Evolutionary conservation across 2,113 vertebrate genomes (phyloP).

Genomic region (Turdus rufiventris): DNA sequence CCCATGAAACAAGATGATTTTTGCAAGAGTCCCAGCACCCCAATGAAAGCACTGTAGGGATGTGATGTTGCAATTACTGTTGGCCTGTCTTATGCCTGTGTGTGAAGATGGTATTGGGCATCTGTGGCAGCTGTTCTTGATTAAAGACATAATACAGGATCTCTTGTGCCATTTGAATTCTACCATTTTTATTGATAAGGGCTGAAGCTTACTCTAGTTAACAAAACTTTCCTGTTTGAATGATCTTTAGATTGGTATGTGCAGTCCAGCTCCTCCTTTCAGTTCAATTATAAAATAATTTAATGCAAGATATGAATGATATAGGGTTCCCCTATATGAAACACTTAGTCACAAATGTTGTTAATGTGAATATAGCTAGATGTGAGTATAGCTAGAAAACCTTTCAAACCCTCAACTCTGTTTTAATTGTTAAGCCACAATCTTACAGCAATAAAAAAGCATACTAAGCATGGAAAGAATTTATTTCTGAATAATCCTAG

Average conservation of each 20-base stretch:
- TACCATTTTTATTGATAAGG: background rate
- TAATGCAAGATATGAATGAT: background rate
- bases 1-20: background rate
- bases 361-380: background rate
- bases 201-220: background rate
- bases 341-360: background rate
- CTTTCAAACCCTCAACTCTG: background rate
- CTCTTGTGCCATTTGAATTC: background rate
- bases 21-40: background rate
- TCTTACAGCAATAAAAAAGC: background rate
- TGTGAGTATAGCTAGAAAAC: background rate
- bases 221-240: background rate
- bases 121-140: background rate
- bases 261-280: background rate
- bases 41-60: background rate
- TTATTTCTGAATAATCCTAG: background rate
- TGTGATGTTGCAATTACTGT: background rate
- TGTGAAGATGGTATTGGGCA: background rate
- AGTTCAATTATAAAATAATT: background rate
- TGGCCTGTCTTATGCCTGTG: background rate
- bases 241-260: background rate
- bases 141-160: background rate
- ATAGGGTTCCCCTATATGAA: background rate
- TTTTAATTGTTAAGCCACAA: background rate
- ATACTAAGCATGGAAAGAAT: background rate